Conservation (phyloP, 2,113 vertebrate species). For the Malaclemys terrapin region DNA sequence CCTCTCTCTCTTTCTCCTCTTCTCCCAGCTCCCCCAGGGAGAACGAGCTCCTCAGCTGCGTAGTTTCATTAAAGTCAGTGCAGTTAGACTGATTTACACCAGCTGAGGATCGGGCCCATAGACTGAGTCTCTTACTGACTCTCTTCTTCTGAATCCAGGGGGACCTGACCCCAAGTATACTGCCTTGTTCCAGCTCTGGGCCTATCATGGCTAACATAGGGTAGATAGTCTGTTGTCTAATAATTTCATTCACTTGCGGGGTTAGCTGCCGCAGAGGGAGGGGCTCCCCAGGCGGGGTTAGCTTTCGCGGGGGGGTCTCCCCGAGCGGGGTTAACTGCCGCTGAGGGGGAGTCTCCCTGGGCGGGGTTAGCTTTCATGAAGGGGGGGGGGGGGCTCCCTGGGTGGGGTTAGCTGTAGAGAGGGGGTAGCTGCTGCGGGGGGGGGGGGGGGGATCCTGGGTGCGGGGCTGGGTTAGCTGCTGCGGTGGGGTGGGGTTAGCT, state of each 20-base stretch:
- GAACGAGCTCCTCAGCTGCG: fast-evolving
- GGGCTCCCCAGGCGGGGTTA: no score
- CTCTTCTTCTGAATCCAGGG: background rate
- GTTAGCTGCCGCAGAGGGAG: no score
- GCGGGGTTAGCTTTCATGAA: no score
- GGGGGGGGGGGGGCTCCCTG: no score
- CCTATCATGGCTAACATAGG: background rate
- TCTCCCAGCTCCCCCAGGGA: fast-evolving
- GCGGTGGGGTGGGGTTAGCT: no score
- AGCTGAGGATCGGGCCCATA: background rate
- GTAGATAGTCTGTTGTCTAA: background rate
- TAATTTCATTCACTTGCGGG: background rate
- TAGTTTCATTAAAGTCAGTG: background rate
- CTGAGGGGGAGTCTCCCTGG: no score
- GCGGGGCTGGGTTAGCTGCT: no score
- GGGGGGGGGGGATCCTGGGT: no score
- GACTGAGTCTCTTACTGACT: background rate
- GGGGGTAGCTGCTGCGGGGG: no score
- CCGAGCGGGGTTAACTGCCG: no score
- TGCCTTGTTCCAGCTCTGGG: background rate
- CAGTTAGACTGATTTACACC: background rate
- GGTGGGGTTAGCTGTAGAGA: no score
- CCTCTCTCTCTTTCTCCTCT: background rate
- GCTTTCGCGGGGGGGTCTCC: no score
- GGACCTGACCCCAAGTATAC: background rate